Evolutionary conservation across 2,113 vertebrate genomes (phyloP), one percentile per base, ranked within the genome.

Genomic region (Mastomys natalensis): DNA sequence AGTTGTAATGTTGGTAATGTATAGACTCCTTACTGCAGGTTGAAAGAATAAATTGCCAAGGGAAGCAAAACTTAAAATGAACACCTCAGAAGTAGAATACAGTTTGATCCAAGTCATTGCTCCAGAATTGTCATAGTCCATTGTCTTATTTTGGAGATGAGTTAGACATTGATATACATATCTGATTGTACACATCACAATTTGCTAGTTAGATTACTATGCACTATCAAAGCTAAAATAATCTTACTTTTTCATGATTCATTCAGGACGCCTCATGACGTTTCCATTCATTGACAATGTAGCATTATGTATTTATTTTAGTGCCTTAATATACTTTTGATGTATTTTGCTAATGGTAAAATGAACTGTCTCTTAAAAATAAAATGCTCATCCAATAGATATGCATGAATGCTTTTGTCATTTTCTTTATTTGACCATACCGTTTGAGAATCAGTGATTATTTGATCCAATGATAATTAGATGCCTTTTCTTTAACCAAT

Each of bases 301-400:
- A n/a, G 5, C 60, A 31, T 78, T 92, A 40, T 94, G 76, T 48
- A 55, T 95, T 95, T 48, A 55, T 95, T 95, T 93, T 91, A 95
- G 97, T 98, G 97, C 97, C 97, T 97, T 98, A 97, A 95, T 95
- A 45, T 95, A 87, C 96, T 97, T 97, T 92, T 62, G 96, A 92
- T 95, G 66, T 93, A 84, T 94, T 94, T 96, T 92, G 51, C 88
- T 97, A 91, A 96, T 81, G 80, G 93, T 90, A 93, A 51, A 96
- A 31, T 96, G 92, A 96, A 93, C 66, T 94, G n/a, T 87, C 77
- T 96, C 85, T 93, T 92, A 87, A 89, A 81, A 70, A 73, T 95
- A 74, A 95, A 88, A 85, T 85, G 80, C 68, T 94, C 90, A 86
- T 90, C 76, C 89, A 89, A 15, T 76, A 77, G 68, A 81, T 84